These are phyloP conservation scores for Trachymyrmex cornetzi DNA, from an alignment of 1,140 invertebrate genomes.

Conservation along the genomic window DNA sequence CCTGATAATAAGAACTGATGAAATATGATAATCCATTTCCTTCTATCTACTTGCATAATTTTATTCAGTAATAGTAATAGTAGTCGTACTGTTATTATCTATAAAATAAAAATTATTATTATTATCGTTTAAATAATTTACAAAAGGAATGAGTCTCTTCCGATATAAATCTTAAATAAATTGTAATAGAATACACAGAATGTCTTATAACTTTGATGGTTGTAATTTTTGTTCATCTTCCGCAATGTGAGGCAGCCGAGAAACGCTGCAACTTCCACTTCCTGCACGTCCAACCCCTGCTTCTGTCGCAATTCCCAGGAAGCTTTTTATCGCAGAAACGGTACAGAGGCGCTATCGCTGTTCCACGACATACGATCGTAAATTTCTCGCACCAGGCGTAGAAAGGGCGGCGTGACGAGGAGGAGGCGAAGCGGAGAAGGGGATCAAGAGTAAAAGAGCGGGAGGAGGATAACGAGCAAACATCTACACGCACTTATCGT, in stretches of 20 bases:
- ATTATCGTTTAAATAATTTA: neutral
- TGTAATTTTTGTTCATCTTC: constrained; percentile 32
- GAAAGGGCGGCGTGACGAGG: constrained; percentile 48
- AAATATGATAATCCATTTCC: neutral
- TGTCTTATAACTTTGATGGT: constrained; percentile 7
- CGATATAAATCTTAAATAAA: neutral
- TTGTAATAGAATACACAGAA: constrained; percentile 10
- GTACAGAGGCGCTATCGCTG: constrained; percentile 73
- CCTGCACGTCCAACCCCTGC: constrained; percentile 74
- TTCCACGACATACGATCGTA: constrained; percentile 72
- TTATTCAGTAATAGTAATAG: neutral
- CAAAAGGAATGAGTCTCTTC: neutral
- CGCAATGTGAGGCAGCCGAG: constrained; percentile 54
- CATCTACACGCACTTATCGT: constrained; percentile 70
- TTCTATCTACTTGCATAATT: neutral
- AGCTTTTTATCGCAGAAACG: constrained; percentile 76
- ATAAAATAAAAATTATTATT: neutral
- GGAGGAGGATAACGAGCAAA: constrained; percentile 53
- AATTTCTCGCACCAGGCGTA: constrained; percentile 70
- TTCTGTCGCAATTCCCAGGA: constrained; percentile 77
- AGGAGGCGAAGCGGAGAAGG: neutral
- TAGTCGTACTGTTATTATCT: neutral
- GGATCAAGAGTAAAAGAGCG: constrained; percentile 9
- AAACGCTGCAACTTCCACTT: constrained; percentile 78
- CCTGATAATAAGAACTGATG: constrained; percentile 9